Conservation (phyloP, 2,113 vertebrate species). For the Kryptolebias marmoratus region DNA sequence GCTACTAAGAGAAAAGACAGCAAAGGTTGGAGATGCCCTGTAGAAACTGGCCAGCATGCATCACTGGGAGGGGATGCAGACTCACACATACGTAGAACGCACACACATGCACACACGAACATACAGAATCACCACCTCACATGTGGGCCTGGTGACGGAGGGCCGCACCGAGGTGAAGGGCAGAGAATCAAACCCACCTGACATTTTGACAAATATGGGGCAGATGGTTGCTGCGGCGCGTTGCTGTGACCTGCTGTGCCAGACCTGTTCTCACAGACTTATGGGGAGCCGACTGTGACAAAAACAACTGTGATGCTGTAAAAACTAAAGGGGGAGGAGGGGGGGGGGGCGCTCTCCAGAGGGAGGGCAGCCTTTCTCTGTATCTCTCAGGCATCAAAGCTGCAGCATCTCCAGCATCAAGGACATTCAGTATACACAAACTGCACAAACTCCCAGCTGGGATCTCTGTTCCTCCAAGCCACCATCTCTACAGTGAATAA, state of each 20-base stretch:
- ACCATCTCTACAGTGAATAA: constrained; percentile 16
- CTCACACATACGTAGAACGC: constrained; percentile 4
- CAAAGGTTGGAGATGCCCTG: constrained; percentile 64
- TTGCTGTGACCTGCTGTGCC: constrained; percentile 53
- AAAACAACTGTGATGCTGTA: constrained; percentile 47
- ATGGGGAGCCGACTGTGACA: constrained; percentile 45
- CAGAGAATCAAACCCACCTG: constrained; percentile 60
- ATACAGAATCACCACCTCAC: constrained; percentile 33
- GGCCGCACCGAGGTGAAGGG: constrained; percentile 45
- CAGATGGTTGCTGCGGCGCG: constrained; percentile 64
- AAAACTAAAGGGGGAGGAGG: constrained; percentile 45
- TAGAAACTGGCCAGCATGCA: constrained; percentile 43
- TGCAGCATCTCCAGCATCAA: constrained; percentile 54
- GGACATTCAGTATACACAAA: constrained; percentile 34
- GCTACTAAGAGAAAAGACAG: constrained; percentile 62
- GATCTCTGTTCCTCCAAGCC: constrained; percentile 22
- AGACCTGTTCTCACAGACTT: constrained; percentile 45
- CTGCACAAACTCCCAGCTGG: constrained; percentile 26
- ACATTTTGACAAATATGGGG: constrained; percentile 56
- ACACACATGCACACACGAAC: constrained; percentile 5
- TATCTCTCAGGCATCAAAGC: constrained; percentile 21
- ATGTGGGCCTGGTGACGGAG: constrained; percentile 18
- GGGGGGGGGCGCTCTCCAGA: constrained; percentile 7
- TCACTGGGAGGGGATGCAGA: constrained; percentile 56
- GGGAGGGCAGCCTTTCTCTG: constrained; percentile 21